Evolutionary conservation across 64 coral and sea anemone species (phyloP), one percentile per base, ranked within the genome.

Genomic region (Astreopora myriophthalma): DNA sequence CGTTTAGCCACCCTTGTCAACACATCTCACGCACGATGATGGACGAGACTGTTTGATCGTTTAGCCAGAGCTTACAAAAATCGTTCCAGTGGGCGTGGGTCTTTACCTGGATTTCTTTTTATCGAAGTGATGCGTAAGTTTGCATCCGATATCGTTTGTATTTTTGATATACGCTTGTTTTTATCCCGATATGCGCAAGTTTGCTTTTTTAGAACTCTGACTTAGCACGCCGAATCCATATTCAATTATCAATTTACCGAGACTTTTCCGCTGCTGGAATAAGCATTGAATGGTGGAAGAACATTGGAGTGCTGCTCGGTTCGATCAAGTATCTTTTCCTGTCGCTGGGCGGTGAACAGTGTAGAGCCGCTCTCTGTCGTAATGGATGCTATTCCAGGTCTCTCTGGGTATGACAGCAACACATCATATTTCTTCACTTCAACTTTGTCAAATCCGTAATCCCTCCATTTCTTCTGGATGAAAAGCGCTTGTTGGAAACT

Each of bases 371-470:
- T 61, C 14, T 55, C 76, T 22, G 44, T 30, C 16, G 76, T 60
- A 10, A 96, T 37, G 10, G 94, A 80, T 9, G 75, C 94, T 69
- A 76, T 52, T 2, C 94, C 94, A 6, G 90, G 85, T 73, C 67
- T 92, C n/a, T 93, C 75, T 10, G 94, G 94, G n/a, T 92, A 96
- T 6, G 94, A 96, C 7, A 96, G 71, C 19, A 96, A 65, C 25
- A 96, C 75, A 20, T 77, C 42, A 20, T 96, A 96, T 39, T 88
- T 87, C 42, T 93, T 96, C 11, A 96, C 69, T 28, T 93, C 90
- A 22, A 75, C 94, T 49, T 92, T 96, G 22, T 96, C 90, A 60
- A 96, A 51, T 46, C 94, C 85, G 60, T 65, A 96, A 11, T 86
- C 25, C 33, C 71, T 68, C 55, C 89, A 89, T 31, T 85, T n/a